A percentile compares a stretch with the other conserved stretches of the same genome.
Evolutionary conservation across 1,140 invertebrate species (phyloP).

Genomic region (Drosophila tani): DNA sequence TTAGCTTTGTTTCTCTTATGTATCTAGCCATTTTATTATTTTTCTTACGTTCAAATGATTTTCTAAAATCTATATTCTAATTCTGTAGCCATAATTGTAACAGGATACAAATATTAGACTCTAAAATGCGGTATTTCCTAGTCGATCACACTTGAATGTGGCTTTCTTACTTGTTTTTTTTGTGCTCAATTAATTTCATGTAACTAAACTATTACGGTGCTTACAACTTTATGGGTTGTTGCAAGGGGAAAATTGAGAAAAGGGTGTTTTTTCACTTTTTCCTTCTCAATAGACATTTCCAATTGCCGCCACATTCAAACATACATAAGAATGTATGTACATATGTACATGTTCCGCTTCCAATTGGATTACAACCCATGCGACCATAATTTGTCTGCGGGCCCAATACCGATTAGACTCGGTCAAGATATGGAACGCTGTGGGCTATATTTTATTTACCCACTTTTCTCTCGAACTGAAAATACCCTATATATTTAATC

Average conservation of each 20-base stretch:
- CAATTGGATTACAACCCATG: conserved; percentile 42
- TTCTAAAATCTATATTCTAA: too few species aligned
- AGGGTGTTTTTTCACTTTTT: conserved; percentile 7
- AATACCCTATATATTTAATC: conserved; percentile 2
- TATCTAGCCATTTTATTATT: too few species aligned
- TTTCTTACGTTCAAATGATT: too few species aligned
- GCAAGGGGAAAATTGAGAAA: not conserved
- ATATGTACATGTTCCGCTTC: conserved; percentile 20
- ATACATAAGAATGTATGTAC: not conserved
- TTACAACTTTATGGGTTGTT: conserved; percentile 14
- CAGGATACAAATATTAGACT: too few species aligned
- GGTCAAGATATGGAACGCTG: conserved; percentile 19
- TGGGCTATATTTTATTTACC: not conserved
- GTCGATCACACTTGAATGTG: not conserved
- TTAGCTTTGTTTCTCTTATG: too few species aligned
- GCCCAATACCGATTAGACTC: conserved; percentile 37
- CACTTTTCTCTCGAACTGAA: not conserved
- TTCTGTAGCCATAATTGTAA: too few species aligned
- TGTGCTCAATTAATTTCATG: conserved; percentile 30
- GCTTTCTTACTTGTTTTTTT: conserved; percentile 2
- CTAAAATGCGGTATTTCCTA: not conserved
- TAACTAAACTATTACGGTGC: conserved; percentile 60
- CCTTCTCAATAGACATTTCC: conserved; percentile 10
- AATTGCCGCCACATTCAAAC: conserved; percentile 9
- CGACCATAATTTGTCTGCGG: conserved; percentile 32